Evolutionary conservation across 2,888 invertebrate species (phyloP).

Genomic region (Xanthorhoe designata): DNA sequence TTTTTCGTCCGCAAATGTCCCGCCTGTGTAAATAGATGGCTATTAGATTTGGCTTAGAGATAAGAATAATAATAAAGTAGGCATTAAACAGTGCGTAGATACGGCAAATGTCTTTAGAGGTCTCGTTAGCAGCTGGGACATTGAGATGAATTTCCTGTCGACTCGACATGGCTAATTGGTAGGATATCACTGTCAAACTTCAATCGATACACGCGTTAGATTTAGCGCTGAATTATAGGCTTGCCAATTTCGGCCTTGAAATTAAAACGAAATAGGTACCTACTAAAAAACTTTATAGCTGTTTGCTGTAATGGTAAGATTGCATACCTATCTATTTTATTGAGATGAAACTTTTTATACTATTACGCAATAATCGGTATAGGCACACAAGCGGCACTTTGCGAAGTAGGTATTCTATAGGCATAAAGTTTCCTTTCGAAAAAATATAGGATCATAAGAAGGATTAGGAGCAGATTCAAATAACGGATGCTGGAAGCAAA

Average conservation of each 20-base stretch:
- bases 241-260: slow-evolving; percentile 42
- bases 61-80: slow-evolving; percentile 12
- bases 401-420: neutral
- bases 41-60: slow-evolving; percentile 7
- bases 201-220: slow-evolving; percentile 44
- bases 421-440: neutral
- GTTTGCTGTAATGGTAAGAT: slow-evolving; percentile 32
- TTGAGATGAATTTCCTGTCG: slow-evolving; percentile 47
- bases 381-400: neutral
- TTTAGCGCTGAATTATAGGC: slow-evolving; percentile 43
- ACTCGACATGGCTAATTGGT: slow-evolving; percentile 47
- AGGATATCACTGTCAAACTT: slow-evolving; percentile 47
- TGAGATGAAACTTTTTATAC: slow-evolving; percentile 30
- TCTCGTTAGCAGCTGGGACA: slow-evolving; percentile 46
- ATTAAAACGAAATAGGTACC: slow-evolving; percentile 25
- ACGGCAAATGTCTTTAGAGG: slow-evolving; percentile 30
- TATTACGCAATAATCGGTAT: slow-evolving; percentile 22
- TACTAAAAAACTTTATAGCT: slow-evolving; percentile 32
- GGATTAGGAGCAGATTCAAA: slow-evolving; percentile 16
- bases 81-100: slow-evolving; percentile 21
- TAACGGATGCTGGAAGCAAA: slow-evolving; percentile 7
- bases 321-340: slow-evolving; percentile 35
- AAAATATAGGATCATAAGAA: slow-evolving; percentile 4
- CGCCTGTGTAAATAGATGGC: slow-evolving; percentile 78
- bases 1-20: slow-evolving; percentile 88